A percentile compares a stretch with the other conserved stretches of the same genome.
Evolutionary conservation across 1,140 invertebrate genomes (phyloP).

Genomic region (Adelges cooleyi): DNA sequence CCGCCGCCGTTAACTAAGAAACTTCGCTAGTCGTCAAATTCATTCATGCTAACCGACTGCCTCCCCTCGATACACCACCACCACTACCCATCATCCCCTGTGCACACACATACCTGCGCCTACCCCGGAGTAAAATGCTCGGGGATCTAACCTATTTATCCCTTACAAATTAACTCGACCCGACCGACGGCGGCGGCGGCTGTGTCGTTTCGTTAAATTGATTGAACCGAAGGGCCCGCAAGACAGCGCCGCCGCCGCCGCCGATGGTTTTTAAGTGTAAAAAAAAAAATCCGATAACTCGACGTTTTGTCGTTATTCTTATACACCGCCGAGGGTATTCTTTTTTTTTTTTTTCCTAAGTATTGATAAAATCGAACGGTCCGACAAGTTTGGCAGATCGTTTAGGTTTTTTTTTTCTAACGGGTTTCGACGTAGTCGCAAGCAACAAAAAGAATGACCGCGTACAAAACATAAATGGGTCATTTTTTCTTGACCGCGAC

Average conservation of each 20-base stretch:
- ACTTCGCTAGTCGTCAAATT: constrained; percentile 28
- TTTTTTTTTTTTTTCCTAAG: too few relatives aligned
- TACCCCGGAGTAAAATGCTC: not conserved
- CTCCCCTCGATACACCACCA: not conserved
- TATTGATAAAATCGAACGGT: too few relatives aligned
- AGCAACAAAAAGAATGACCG: too few relatives aligned
- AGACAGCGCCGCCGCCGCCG: not conserved
- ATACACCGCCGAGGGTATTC: too few relatives aligned
- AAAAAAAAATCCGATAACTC: too few relatives aligned
- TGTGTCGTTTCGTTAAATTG: constrained; percentile 20
- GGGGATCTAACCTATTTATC: constrained; percentile 26
- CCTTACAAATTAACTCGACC: constrained; percentile 29
- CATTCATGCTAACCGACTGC: constrained; percentile 20
- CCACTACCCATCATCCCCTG: not conserved
- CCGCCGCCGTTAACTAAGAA: constrained; percentile 27
- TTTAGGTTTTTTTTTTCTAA: too few relatives aligned
- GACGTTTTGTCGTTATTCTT: too few relatives aligned
- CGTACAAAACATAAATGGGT: too few relatives aligned
- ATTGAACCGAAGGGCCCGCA: constrained; percentile 11
- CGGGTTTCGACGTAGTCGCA: too few relatives aligned
- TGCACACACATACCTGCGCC: not conserved
- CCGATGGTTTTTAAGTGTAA: too few relatives aligned
- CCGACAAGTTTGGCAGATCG: too few relatives aligned
- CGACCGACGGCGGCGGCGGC: not conserved
- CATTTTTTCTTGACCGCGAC: too few relatives aligned